Conservation (phyloP, 1,140 invertebrate genomes). For the Coenobita brevimanus region DNA sequence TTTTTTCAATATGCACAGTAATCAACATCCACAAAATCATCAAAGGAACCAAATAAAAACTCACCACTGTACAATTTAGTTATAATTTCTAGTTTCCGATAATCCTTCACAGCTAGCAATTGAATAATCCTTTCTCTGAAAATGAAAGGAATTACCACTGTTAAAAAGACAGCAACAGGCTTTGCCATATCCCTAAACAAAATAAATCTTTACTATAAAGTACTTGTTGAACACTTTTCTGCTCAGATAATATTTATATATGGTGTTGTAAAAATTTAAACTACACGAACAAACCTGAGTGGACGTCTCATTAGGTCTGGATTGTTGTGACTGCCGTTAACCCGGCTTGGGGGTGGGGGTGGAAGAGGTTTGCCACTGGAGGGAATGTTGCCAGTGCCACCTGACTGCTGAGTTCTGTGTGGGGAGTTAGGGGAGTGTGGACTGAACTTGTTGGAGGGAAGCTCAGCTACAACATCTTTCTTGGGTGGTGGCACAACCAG, state of each 20-base stretch:
- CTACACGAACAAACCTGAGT: slow-evolving; percentile 23
- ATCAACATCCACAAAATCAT: background rate
- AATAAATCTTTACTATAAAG: background rate
- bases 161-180: background rate
- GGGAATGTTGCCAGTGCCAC: background rate
- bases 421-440: slow-evolving; percentile 29
- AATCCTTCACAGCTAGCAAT: slow-evolving; percentile 90
- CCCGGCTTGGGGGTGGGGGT: slow-evolving; percentile 42
- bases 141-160: slow-evolving; percentile 71
- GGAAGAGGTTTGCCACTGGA: slow-evolving; percentile 26
- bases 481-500: slow-evolving; percentile 41
- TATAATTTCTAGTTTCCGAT: slow-evolving; percentile 92
- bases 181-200: background rate
- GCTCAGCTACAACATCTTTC: slow-evolving; percentile 39
- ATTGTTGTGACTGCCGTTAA: slow-evolving; percentile 31
- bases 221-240: background rate
- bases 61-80: slow-evolving; percentile 85
- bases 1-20: background rate
- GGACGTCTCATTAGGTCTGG: slow-evolving; percentile 41
- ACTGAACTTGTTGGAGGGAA: slow-evolving; percentile 25
- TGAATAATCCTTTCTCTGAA: slow-evolving; percentile 92
- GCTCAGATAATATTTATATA: background rate
- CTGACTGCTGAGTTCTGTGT: slow-evolving; percentile 5
- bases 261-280: too few species aligned
- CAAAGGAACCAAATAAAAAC: too few species aligned